A percentile compares a stretch with the other conserved stretches of the same genome.
Conservation (phyloP, 1,140 invertebrate species). For the Solenopsis fugax region DNA sequence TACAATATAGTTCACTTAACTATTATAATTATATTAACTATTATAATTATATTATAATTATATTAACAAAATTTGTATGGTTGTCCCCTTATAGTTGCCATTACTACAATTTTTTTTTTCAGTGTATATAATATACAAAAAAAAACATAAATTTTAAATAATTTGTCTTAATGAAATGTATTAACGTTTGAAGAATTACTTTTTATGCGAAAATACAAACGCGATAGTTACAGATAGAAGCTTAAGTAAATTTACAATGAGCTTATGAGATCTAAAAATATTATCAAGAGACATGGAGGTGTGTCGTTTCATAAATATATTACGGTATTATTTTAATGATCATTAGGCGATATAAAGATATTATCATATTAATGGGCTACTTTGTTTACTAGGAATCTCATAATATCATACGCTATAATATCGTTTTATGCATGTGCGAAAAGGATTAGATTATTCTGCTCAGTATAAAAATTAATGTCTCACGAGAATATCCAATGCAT, state of each 20-base stretch:
- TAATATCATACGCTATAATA: not conserved
- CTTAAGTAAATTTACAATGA: not conserved
- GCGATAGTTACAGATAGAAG: not conserved
- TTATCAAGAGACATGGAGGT: not conserved
- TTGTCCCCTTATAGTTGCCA: no score
- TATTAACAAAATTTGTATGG: no score
- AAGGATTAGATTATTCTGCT: not conserved
- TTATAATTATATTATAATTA: no score
- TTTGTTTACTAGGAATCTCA: not conserved
- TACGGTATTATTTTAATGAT: not conserved
- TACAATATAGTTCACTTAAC: no score
- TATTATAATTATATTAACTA: no score
- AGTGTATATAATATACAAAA: no score
- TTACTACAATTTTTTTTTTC: no score
- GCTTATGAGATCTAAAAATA: slow-evolving; percentile 8
- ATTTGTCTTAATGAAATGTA: no score
- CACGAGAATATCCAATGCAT: not conserved
- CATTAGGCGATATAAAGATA: not conserved
- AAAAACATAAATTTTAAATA: not conserved
- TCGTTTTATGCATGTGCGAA: not conserved
- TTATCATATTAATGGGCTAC: not conserved
- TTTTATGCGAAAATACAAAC: not conserved
- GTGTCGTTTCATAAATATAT: not conserved
- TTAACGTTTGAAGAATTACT: not conserved
- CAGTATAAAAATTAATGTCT: not conserved